Conservation (phyloP, 2,888 invertebrate genomes). For the Lottia scabra region DNA sequence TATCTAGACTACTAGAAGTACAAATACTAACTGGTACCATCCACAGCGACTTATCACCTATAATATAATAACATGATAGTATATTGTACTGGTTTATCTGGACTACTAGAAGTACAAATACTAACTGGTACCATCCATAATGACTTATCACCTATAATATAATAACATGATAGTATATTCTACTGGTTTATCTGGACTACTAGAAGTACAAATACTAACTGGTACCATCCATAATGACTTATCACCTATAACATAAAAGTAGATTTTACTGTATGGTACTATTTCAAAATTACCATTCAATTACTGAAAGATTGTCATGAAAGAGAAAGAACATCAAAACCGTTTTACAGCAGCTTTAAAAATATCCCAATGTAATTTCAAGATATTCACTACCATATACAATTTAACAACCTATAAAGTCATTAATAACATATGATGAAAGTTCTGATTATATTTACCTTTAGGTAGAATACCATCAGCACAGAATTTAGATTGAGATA, state of each 20-base stretch:
- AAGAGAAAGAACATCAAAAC: too few relatives aligned
- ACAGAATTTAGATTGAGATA: conserved; percentile 86
- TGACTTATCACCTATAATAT: not conserved
- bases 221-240: conserved; percentile 86
- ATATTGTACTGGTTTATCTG: conserved; percentile 73
- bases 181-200: conserved; percentile 76
- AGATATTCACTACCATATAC: too few relatives aligned
- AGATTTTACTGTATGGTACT: too few relatives aligned
- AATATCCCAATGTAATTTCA: too few relatives aligned
- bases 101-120: conserved; percentile 81
- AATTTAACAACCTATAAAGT: too few relatives aligned
- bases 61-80: too few relatives aligned
- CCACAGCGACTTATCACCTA: conserved; percentile 74
- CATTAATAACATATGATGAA: too few relatives aligned
- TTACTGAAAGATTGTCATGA: too few relatives aligned
- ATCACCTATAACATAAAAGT: too few relatives aligned
- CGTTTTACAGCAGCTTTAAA: too few relatives aligned
- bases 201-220: conserved; percentile 83
- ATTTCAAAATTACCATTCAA: too few relatives aligned
- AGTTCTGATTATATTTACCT: conserved; percentile 30
- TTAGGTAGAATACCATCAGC: conserved; percentile 78
- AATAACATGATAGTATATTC: not conserved
- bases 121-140: conserved; percentile 92
- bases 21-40: conserved; percentile 89
- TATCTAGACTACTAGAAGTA: conserved; percentile 78